phyloP scores from a whole-genome alignment of 2,113 vertebrate species.

The Saimiri boliviensis region DNA sequence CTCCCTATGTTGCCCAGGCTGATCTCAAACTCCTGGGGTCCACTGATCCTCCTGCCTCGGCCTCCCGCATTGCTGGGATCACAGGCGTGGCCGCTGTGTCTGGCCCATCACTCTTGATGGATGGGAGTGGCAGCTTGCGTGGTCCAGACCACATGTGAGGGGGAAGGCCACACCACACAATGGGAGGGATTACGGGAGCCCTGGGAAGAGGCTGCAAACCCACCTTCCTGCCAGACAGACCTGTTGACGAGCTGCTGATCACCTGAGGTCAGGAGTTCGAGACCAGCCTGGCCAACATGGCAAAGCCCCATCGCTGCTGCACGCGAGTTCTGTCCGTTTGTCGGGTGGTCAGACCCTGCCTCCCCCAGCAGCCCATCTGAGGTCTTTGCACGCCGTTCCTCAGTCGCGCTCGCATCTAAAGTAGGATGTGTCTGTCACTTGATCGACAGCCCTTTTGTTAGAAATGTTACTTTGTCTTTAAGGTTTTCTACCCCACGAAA shows the following conservation, averaged over 20 bases:
- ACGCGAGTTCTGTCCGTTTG: no score
- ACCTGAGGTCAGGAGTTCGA: neutral
- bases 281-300: neutral
- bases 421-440: neutral
- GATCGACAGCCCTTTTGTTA: constrained; percentile 28
- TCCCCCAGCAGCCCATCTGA: neutral
- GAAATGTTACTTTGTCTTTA: constrained; percentile 21
- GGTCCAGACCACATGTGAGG: no score
- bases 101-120: no score
- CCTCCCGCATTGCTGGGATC: neutral
- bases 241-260: no score
- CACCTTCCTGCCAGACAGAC: rapidly evolving
- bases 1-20: neutral
- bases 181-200: no score
- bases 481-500: neutral
- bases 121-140: no score
- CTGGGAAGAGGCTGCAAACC: neutral
- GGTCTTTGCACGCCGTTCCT: neutral
- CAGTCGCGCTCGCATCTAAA: neutral
- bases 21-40: neutral
- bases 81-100: neutral
- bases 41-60: neutral
- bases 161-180: rapidly evolving
- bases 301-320: neutral
- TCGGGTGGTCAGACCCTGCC: no score